Conservation (phyloP, 2,797 vertebrate species). For the Sebastes vulpes region DNA sequence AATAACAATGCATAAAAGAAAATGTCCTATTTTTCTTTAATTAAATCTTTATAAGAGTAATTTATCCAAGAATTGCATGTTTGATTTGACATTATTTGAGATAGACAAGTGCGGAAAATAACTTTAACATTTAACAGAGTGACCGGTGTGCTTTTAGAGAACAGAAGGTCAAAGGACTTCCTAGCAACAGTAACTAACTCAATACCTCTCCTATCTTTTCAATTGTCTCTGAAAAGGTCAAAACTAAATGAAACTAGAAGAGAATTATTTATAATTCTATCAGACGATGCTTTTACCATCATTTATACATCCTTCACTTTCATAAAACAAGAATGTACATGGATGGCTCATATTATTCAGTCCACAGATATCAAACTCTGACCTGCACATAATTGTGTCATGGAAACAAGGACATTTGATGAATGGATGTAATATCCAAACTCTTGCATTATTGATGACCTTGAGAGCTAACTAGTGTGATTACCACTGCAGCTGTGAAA, state of each 20-base stretch:
- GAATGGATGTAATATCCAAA: constrained; percentile 66
- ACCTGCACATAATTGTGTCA: constrained; percentile 8
- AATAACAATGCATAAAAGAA: no score
- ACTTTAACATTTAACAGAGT: neutral
- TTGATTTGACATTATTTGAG: neutral
- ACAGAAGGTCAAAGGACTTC: neutral
- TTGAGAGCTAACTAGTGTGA: constrained; percentile 49
- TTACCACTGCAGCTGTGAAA: constrained; percentile 43
- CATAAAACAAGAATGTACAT: neutral
- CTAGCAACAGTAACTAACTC: neutral
- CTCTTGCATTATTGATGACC: constrained; percentile 64
- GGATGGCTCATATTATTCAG: neutral
- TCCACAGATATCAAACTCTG: constrained; percentile 28
- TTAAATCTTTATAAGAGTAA: neutral
- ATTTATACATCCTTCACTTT: neutral
- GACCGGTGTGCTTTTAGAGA: neutral
- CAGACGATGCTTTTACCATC: neutral
- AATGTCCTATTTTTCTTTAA: no score
- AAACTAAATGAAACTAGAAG: neutral
- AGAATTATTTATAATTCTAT: neutral
- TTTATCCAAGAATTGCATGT: neutral
- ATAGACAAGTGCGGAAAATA: neutral
- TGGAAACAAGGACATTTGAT: constrained; percentile 54
- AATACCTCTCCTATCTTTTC: neutral
- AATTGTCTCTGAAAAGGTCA: constrained; percentile 22